Conservation (phyloP, 2,797 vertebrate species). For the Hippopotamyrus pictus region DNA sequence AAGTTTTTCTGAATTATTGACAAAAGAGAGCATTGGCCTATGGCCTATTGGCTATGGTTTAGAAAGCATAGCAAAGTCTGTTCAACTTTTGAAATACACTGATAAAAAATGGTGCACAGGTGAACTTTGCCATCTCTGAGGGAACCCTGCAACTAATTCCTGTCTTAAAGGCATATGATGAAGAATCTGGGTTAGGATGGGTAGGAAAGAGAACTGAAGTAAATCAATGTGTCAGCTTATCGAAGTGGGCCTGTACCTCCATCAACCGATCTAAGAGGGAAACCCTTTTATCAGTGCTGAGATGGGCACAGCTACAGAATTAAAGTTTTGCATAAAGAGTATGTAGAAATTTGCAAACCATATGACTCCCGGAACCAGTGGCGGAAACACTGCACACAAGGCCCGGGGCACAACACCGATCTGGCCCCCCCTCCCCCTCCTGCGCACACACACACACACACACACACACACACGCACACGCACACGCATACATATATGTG, state of each 20-base stretch:
- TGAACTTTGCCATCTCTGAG: neutral
- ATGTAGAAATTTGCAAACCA: neutral
- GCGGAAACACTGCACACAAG: too few species aligned
- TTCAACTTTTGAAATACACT: neutral
- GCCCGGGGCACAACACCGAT: too few species aligned
- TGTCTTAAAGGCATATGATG: neutral
- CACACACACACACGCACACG: too few species aligned
- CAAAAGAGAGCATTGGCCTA: too few species aligned
- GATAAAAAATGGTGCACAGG: neutral
- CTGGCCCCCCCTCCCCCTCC: too few species aligned
- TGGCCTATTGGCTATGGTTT: too few species aligned
- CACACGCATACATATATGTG: too few species aligned
- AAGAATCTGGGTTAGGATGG: neutral
- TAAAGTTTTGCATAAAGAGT: neutral
- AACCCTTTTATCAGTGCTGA: neutral
- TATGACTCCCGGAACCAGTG: neutral
- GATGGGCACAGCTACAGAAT: neutral
- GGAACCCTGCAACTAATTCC: neutral
- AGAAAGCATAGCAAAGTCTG: neutral
- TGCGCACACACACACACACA: too few species aligned
- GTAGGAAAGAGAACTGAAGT: neutral
- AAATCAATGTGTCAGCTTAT: neutral
- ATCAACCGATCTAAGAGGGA: neutral
- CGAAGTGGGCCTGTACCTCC: neutral
- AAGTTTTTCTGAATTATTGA: neutral